A percentile compares a stretch with the other conserved stretches of the same genome.
Conservation (phyloP, 2,113 vertebrate genomes). For the Gopherus flavomarginatus region DNA sequence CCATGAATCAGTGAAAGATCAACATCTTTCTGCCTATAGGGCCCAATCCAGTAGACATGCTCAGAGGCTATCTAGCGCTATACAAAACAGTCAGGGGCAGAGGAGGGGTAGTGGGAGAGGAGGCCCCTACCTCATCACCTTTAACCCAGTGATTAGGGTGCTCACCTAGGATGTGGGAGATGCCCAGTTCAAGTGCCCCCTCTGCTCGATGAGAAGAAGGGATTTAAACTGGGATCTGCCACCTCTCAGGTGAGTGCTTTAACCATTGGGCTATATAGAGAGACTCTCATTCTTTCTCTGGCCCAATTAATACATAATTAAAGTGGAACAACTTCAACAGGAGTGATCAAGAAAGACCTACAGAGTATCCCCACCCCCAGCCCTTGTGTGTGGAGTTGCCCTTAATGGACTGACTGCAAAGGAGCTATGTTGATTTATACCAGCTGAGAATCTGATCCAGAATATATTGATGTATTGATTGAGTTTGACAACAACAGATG, state of each 20-base stretch:
- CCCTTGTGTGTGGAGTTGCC: not conserved
- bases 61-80: not conserved
- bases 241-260: not conserved
- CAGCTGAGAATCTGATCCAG: not conserved
- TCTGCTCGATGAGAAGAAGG: not conserved
- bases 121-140: not conserved
- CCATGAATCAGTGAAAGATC: not conserved
- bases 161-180: not conserved
- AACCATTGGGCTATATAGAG: not conserved
- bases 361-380: not conserved
- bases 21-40: not conserved
- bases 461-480: not conserved
- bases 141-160: not conserved
- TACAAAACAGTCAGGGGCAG: not conserved
- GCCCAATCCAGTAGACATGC: too few relatives aligned
- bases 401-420: fast-evolving
- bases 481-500: not conserved
- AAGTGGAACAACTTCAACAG: not conserved
- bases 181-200: not conserved
- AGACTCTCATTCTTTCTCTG: not conserved
- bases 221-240: not conserved
- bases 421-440: not conserved
- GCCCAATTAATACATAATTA: not conserved
- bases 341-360: not conserved
- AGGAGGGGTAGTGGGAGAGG: not conserved